A percentile compares a stretch with the other conserved stretches of the same genome.
Conservation (phyloP, 2,888 invertebrate species). For the Mylabris sibirica region DNA sequence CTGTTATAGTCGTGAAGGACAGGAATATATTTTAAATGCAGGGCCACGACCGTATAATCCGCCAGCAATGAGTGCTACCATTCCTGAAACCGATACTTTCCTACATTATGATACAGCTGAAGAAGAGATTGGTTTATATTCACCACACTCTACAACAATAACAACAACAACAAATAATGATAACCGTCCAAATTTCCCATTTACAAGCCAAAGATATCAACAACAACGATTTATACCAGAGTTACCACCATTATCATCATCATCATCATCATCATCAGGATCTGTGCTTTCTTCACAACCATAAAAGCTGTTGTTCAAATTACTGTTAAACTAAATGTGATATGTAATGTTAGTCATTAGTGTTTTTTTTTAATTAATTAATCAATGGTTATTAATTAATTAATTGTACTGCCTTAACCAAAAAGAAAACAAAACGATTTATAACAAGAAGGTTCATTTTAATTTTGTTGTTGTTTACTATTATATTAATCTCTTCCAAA, state of each 20-base stretch:
- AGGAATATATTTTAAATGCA: conserved; percentile 59
- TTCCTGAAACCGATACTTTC: conserved; percentile 31
- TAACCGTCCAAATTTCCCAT: conserved; percentile 42
- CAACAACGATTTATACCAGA: conserved; percentile 21
- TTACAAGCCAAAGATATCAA: conserved; percentile 7
- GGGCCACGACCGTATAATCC: conserved; percentile 49
- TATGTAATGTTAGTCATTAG: conserved; percentile 45
- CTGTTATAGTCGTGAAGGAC: conserved; percentile 70
- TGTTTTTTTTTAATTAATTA: conserved; percentile 28
- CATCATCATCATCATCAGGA: no score
- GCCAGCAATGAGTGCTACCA: conserved; percentile 45
- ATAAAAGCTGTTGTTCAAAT: conserved; percentile 22
- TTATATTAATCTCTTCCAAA: background rate
- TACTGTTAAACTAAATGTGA: conserved; percentile 43
- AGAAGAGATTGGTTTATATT: conserved; percentile 50
- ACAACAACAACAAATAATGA: conserved; percentile 11
- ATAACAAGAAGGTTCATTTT: no score
- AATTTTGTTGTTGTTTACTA: background rate
- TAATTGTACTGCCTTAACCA: conserved; percentile 25
- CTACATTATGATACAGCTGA: conserved; percentile 49
- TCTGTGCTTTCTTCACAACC: background rate
- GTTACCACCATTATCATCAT: conserved; percentile 15
- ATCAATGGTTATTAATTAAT: background rate
- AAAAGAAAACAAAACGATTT: background rate
- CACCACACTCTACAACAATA: conserved; percentile 38